phyloP scores from a whole-genome alignment of 1,140 invertebrate genomes.

The roundworm (Caenorhabditis elegans) region WBcel235 BX284606.5:11727001-11727500 shows the following conservation, averaged over 20 bases:
- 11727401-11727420: constrained; percentile 72
- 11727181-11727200: background rate
- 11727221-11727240: constrained; percentile 40
- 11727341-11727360: background rate
- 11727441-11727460: constrained; percentile 78
- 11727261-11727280: constrained; percentile 85
- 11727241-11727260: constrained; percentile 67
- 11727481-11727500: constrained; percentile 89
- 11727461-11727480: constrained; percentile 89
- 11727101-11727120: constrained; percentile 86
- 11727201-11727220: background rate
- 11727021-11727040: constrained; percentile 63
- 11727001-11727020: too few species aligned
- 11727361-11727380: background rate
- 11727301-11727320: constrained; percentile 55
- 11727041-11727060: constrained; percentile 86
- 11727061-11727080: constrained; percentile 90
- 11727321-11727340: too few species aligned
- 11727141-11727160: constrained; percentile 83
- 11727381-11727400: constrained; percentile 30
- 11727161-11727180: constrained; percentile 84
- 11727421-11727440: constrained; percentile 80
- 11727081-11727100: constrained; percentile 87
- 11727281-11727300: constrained; percentile 74
- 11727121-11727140: constrained; percentile 81